Conservation (phyloP, 2,113 vertebrate genomes). For the Chunga burmeisteri region DNA sequence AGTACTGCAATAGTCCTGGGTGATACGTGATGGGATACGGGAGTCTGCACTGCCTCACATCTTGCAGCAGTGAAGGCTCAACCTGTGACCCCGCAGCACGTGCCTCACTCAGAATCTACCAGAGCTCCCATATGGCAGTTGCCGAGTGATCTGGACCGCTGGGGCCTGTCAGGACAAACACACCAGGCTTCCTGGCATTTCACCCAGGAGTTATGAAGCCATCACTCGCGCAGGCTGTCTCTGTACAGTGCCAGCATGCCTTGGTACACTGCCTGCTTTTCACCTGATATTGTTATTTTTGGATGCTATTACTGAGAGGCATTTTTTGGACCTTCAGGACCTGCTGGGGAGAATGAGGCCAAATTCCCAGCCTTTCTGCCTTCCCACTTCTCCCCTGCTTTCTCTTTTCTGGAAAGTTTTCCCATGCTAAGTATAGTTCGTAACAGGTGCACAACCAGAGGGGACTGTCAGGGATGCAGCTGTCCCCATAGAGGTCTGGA, state of each 20-base stretch:
- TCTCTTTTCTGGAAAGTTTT: conserved; percentile 45
- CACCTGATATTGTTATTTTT: not conserved
- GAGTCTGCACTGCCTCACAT: not conserved
- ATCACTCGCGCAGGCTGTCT: not conserved
- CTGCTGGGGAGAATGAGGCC: not conserved
- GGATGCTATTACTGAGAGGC: not conserved
- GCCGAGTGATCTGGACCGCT: rapidly evolving
- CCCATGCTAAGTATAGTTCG: conserved; percentile 73
- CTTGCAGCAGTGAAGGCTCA: not conserved
- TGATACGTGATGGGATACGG: not conserved
- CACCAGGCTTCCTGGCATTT: not conserved
- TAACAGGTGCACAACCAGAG: conserved; percentile 69
- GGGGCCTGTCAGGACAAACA: not conserved
- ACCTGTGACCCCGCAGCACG: not conserved
- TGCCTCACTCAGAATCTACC: not conserved
- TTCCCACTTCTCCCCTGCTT: not conserved
- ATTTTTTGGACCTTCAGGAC: not conserved
- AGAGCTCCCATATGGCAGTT: not conserved
- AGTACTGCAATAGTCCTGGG: not conserved
- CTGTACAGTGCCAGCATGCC: not conserved
- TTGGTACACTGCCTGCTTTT: not conserved
- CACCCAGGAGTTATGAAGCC: not conserved
- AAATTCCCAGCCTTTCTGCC: not conserved
- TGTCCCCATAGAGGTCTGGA: conserved; percentile 60
- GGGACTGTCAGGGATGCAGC: conserved; percentile 55